Evolutionary conservation across 2,797 vertebrate genomes (phyloP).

Genomic region (Sebastiscus albofasciatus): DNA sequence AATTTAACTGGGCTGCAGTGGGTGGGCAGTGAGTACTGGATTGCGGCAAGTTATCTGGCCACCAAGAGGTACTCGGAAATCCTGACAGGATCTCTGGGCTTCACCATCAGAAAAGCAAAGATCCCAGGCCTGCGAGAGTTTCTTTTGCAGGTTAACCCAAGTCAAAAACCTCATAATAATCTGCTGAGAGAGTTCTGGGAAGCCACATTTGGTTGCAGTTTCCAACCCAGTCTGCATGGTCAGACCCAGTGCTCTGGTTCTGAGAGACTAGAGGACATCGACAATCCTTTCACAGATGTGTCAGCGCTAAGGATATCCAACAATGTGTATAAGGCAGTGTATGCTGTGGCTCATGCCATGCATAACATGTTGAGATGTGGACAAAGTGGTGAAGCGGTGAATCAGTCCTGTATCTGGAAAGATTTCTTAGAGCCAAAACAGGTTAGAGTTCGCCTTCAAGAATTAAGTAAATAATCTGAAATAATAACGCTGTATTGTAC

Average conservation of each 20-base stretch:
- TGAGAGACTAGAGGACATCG: conserved; percentile 71
- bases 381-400: conserved; percentile 10
- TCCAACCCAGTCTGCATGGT: conserved; percentile 30
- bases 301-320: conserved; percentile 82
- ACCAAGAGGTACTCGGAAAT: conserved; percentile 63
- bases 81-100: conserved; percentile 80
- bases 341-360: conserved; percentile 77
- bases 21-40: conserved; percentile 86
- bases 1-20: conserved; percentile 82
- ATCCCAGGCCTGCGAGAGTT: conserved; percentile 78
- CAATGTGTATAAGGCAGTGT: conserved; percentile 84
- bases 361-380: conserved; percentile 70
- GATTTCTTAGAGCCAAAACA: conserved; percentile 54
- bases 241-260: conserved; percentile 73
- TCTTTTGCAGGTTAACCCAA: conserved; percentile 76
- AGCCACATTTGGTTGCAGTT: conserved; percentile 74
- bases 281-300: conserved; percentile 79
- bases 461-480: background rate
- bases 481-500: too few species aligned
- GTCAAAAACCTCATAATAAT: conserved; percentile 60
- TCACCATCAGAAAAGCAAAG: conserved; percentile 76
- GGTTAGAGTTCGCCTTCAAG: conserved; percentile 45
- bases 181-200: conserved; percentile 83
- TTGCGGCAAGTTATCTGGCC: conserved; percentile 76
- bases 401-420: conserved; percentile 50